phyloP scores from a whole-genome alignment of 2,797 vertebrate species.

The Gymnoscopelus microlampas region DNA sequence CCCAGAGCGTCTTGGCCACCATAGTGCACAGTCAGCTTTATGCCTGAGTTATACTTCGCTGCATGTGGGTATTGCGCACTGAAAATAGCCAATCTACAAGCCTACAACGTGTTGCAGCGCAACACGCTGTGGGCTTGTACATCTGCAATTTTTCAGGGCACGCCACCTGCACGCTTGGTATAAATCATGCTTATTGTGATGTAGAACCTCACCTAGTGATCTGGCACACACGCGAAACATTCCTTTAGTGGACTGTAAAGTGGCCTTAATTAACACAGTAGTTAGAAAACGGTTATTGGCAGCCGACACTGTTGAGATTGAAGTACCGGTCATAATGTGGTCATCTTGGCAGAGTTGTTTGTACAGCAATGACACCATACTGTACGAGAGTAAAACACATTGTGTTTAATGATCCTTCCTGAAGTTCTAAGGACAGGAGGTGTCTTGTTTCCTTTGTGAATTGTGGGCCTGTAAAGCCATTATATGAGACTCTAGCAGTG shows the following conservation, averaged over 20 bases:
- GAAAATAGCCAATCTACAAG: no score
- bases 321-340: constrained; percentile 13
- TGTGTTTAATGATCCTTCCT: not conserved
- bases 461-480: no score
- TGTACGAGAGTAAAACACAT: constrained; percentile 1
- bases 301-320: not conserved
- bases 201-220: not conserved
- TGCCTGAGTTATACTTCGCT: no score
- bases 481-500: no score
- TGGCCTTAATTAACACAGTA: constrained; percentile 19
- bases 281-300: constrained; percentile 41
- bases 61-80: no score
- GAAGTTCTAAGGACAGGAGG: no score
- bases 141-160: no score
- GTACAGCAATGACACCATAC: not conserved
- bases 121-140: no score
- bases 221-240: constrained; percentile 17
- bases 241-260: constrained; percentile 20
- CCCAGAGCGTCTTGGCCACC: constrained; percentile 22
- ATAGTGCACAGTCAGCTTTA: constrained; percentile 9
- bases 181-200: not conserved
- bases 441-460: no score
- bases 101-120: no score
- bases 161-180: no score
- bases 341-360: constrained; percentile 9